Percentiles rank a stretch among this genome's conserved stretches.
Conservation (phyloP, 2,113 vertebrate species). For the Hippocampus zosterae region DNA sequence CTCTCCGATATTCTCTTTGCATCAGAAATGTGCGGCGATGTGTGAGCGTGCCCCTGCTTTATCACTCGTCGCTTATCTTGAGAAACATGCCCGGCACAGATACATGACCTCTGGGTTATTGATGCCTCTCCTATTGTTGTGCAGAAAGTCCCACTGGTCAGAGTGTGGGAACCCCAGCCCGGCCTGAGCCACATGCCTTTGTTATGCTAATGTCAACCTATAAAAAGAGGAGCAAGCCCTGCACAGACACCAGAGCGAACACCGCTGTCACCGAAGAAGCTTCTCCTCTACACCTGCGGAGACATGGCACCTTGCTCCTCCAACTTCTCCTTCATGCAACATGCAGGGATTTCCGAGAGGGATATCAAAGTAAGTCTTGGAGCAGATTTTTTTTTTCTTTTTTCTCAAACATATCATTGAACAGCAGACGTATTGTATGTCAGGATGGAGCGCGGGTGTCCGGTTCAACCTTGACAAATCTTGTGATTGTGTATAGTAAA, state of each 20-base stretch:
- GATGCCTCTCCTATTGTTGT: constrained; percentile 69
- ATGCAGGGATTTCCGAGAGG: constrained; percentile 49
- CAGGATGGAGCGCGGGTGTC: no score
- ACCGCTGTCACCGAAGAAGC: constrained; percentile 36
- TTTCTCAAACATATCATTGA: no score
- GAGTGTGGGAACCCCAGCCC: constrained; percentile 78
- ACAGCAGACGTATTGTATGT: no score
- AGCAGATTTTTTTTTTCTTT: not conserved
- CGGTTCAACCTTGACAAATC: no score
- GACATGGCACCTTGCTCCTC: constrained; percentile 63
- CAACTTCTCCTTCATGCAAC: constrained; percentile 41
- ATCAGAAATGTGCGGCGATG: constrained; percentile 14
- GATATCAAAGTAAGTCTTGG: constrained; percentile 61
- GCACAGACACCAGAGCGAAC: constrained; percentile 50
- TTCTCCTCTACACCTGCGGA: constrained; percentile 24
- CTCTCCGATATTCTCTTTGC: constrained; percentile 12
- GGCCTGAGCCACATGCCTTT: constrained; percentile 74
- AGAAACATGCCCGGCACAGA: constrained; percentile 61
- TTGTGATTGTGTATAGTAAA: no score
- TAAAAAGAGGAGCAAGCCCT: constrained; percentile 61
- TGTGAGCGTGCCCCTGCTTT: constrained; percentile 13
- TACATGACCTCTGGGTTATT: constrained; percentile 67
- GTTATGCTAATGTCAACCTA: constrained; percentile 73
- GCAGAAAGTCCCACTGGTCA: constrained; percentile 64
- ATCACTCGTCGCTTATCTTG: constrained; percentile 68